Evolutionary conservation across 2,888 invertebrate species (phyloP).

Genomic region (Caenorhabditis sp.): DNA sequence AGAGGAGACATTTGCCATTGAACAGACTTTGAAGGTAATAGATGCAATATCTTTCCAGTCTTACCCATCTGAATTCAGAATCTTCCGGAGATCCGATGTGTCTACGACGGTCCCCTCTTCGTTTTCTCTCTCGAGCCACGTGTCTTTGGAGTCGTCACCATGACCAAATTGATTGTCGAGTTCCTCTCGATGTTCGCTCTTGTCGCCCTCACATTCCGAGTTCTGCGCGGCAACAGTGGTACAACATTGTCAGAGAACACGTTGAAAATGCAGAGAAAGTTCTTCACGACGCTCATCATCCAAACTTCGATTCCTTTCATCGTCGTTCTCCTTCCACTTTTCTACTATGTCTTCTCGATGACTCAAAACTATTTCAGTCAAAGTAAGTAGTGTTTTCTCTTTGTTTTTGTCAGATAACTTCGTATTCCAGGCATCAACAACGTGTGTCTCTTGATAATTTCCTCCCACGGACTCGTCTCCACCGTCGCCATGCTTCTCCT

Average conservation of each 20-base stretch:
- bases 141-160: conserved; percentile 24
- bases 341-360: conserved; percentile 25
- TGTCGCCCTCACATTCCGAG: conserved; percentile 24
- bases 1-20: conserved; percentile 11
- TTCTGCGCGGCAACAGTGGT: conserved; percentile 8
- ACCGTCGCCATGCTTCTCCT: conserved; percentile 5
- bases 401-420: neutral
- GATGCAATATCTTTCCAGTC: neutral
- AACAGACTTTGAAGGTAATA: conserved; percentile 14
- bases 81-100: conserved; percentile 34
- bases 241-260: conserved; percentile 23
- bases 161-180: conserved; percentile 29
- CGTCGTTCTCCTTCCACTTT: conserved; percentile 25
- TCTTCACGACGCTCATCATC: conserved; percentile 24
- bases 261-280: conserved; percentile 25
- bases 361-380: conserved; percentile 20
- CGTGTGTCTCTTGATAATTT: conserved; percentile 8
- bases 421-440: conserved; percentile 12
- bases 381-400: neutral
- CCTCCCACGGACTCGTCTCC: conserved; percentile 13
- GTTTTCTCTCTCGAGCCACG: conserved; percentile 32
- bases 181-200: conserved; percentile 25
- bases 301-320: conserved; percentile 37
- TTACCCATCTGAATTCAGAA: conserved; percentile 11
- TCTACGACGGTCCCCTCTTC: conserved; percentile 34